A percentile compares a stretch with the other conserved stretches of the same genome.
Evolutionary conservation across 2,888 invertebrate genomes (phyloP).

Genomic region (Cephonodes hylas): DNA sequence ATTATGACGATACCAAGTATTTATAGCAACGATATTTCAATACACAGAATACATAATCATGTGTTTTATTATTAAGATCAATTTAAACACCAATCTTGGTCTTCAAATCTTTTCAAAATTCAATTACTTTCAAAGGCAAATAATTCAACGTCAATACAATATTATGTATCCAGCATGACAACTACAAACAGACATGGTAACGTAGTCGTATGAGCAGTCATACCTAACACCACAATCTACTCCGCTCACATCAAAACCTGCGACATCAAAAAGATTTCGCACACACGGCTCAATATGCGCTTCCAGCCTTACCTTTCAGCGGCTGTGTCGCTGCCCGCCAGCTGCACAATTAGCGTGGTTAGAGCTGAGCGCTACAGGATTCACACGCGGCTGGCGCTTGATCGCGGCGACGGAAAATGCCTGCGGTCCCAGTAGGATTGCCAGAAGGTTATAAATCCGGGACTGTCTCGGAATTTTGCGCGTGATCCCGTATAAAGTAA

Average conservation of each 20-base stretch:
- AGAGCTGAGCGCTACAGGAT: background rate
- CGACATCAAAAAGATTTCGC: background rate
- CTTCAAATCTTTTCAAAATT: too few species aligned
- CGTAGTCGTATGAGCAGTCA: background rate
- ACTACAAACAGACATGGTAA: background rate
- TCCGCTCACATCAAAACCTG: too few species aligned
- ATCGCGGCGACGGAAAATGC: background rate
- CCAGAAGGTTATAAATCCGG: too few species aligned
- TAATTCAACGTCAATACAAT: too few species aligned
- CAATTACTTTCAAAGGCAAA: too few species aligned
- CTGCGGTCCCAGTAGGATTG: conserved; percentile 4
- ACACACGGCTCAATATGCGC: background rate
- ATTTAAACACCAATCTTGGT: too few species aligned
- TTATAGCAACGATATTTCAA: too few species aligned
- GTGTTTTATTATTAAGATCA: too few species aligned
- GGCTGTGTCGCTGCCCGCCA: background rate
- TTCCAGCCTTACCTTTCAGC: background rate
- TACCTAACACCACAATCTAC: background rate
- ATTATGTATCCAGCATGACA: background rate
- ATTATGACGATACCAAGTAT: too few species aligned
- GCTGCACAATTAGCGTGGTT: background rate
- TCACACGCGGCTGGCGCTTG: background rate
- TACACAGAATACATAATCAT: too few species aligned
- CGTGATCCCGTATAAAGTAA: too few species aligned
- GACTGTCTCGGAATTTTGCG: too few species aligned